Conservation (phyloP, 2,113 vertebrate species). For the Petaurus breviceps region DNA sequence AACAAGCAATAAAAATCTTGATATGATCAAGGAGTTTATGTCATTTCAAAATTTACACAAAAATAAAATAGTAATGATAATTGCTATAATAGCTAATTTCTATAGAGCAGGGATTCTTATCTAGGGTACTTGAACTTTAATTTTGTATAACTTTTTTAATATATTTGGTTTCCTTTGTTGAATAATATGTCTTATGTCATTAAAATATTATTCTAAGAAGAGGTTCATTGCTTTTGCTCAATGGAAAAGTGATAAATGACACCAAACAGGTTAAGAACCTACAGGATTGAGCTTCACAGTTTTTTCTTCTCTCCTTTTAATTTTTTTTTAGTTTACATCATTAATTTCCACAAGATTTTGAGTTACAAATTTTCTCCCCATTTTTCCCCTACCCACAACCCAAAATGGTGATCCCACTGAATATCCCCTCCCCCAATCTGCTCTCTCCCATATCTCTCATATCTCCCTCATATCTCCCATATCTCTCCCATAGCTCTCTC, state of each 20-base stretch:
- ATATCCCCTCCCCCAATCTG: no score
- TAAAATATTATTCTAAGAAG: neutral
- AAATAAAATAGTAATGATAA: neutral
- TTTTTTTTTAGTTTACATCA: no score
- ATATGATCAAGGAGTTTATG: neutral
- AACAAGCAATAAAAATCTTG: neutral
- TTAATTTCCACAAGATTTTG: no score
- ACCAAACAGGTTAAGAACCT: neutral
- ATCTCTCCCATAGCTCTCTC: no score
- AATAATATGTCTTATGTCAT: neutral
- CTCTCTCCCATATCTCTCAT: no score
- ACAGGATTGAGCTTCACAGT: neutral
- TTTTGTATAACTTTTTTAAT: neutral
- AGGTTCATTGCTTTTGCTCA: neutral
- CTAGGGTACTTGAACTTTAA: neutral
- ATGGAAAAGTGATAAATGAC: neutral
- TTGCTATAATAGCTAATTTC: neutral
- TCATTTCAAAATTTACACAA: neutral
- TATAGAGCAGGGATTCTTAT: neutral
- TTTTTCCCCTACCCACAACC: no score
- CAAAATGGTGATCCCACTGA: no score
- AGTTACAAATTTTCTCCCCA: no score
- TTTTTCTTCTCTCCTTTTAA: no score
- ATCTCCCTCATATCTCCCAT: no score
- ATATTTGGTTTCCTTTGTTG: neutral